Evolutionary conservation across 2,888 invertebrate species (phyloP).

Genomic region (Agrotis segetum): DNA sequence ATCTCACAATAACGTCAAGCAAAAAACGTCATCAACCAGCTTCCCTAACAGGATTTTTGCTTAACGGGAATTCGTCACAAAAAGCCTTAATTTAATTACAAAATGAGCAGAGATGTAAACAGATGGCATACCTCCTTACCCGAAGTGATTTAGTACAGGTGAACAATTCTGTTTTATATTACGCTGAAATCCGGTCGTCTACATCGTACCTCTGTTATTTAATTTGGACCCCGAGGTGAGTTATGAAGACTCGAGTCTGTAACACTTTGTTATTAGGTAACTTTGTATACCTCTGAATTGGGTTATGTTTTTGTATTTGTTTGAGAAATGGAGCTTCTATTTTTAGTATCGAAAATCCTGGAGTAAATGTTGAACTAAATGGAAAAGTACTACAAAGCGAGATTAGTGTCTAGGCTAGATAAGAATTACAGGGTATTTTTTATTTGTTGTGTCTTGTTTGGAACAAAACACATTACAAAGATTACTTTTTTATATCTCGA

Average conservation of each 20-base stretch:
- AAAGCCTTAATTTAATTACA: conserved; percentile 82
- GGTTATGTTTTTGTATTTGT: conserved; percentile 30
- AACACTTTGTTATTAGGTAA: conserved; percentile 59
- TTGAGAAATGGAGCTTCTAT: neutral
- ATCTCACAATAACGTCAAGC: conserved; percentile 4
- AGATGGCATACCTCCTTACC: conserved; percentile 75
- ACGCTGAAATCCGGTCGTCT: conserved; percentile 80
- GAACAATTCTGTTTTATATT: conserved; percentile 83
- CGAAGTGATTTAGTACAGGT: conserved; percentile 85
- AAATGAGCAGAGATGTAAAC: conserved; percentile 74
- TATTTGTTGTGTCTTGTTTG: too few species aligned
- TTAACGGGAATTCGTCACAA: conserved; percentile 59
- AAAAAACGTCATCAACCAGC: conserved; percentile 32
- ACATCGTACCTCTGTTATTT: conserved; percentile 64
- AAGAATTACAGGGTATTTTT: too few species aligned
- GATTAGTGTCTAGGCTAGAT: too few species aligned
- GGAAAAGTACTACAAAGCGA: too few species aligned
- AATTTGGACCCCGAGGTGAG: conserved; percentile 64
- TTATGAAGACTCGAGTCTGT: conserved; percentile 59
- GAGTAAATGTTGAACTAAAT: too few species aligned
- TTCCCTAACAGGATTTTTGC: conserved; percentile 61
- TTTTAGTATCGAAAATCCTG: neutral
- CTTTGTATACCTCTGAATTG: conserved; percentile 29
- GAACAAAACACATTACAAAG: too few species aligned
- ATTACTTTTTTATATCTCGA: too few species aligned